Base-by-base conservation (phyloP, 2,888 invertebrate genomes). In the Drosophila ezoana region DNA sequence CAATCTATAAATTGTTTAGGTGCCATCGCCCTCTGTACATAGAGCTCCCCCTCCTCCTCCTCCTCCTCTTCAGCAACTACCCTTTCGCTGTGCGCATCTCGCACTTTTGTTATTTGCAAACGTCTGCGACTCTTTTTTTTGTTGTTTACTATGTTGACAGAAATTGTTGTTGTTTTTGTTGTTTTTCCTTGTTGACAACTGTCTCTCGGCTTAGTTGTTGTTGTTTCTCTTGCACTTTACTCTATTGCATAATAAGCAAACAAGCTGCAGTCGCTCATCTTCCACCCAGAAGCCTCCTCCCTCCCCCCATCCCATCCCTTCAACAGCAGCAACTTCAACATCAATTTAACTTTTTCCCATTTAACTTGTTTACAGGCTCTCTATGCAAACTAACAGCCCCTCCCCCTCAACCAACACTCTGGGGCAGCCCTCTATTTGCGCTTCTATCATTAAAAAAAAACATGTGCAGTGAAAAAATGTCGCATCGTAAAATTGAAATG, bases 201-300 rank as follows among this genome's bases (percentile, higher is more conserved):
- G 51, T 54, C 33, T 51, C n/a, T 54, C 35, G 18, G 18, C 51
- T 14, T 44, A 28, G 43, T 58, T 69, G 51, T 56, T 59, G 62
- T 40, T 40, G 54, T n/a, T 75, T 57, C 71, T 53, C 51, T 52
- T 82, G 88, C 82, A 82, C 81, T 87, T 63, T 71, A 65, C 84
- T 86, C 81, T 64, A 67, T 81, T 81, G 87, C 81, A 84, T 83
- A 87, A 81, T 71, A 68, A 60, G 57, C 56, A 67, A 66, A 64
- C 61, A 64, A 66, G 54, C 62, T 58, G 43, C 23, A 43, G 54
- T 48, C 49, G 9, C 51, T 45, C 57, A 23, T 9, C 20, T 20
- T 9, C 41, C 33, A 33, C 6, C 16, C 35, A 20, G 13, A n/a
- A 33, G 33, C 33, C 6, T 1, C n/a, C 4, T 14, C 0, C 35